phyloP scores from a whole-genome alignment of 2,113 vertebrate genomes.

The Grus americana region DNA sequence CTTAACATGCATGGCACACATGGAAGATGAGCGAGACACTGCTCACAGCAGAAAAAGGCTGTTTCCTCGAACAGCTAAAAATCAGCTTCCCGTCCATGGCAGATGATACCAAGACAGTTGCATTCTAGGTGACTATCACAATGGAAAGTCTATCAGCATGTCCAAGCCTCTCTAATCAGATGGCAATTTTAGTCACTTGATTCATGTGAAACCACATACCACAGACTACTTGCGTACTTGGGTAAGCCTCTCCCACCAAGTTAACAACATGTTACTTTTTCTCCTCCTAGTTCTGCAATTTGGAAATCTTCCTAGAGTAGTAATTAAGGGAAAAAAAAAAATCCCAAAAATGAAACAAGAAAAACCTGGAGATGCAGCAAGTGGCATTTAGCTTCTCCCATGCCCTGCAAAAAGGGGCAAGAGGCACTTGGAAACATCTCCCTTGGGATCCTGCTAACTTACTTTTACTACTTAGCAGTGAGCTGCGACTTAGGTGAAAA shows the following conservation, averaged over 20 bases:
- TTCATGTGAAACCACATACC: neutral
- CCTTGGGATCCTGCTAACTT: neutral
- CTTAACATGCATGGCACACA: neutral
- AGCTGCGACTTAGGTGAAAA: neutral
- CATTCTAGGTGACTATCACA: neutral
- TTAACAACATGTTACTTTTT: neutral
- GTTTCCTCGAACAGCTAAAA: neutral
- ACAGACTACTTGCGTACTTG: neutral
- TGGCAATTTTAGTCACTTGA: neutral
- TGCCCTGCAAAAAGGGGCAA: neutral
- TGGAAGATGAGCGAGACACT: neutral
- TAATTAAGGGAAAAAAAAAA: neutral
- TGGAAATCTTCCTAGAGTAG: neutral
- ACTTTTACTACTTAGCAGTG: neutral
- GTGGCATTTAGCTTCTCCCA: neutral
- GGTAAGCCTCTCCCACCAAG: conserved; percentile 1
- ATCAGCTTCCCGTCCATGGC: neutral
- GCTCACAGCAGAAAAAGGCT: neutral
- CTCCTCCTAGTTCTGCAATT: neutral
- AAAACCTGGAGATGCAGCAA: neutral
- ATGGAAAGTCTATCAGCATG: neutral
- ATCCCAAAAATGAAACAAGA: neutral
- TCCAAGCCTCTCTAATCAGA: neutral
- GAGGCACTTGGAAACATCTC: neutral
- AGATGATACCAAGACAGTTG: neutral